Percentiles rank a stretch among this genome's conserved stretches.
Evolutionary conservation across 1,140 invertebrate genomes (phyloP).

Genomic region (Belonocnema kinseyi): DNA sequence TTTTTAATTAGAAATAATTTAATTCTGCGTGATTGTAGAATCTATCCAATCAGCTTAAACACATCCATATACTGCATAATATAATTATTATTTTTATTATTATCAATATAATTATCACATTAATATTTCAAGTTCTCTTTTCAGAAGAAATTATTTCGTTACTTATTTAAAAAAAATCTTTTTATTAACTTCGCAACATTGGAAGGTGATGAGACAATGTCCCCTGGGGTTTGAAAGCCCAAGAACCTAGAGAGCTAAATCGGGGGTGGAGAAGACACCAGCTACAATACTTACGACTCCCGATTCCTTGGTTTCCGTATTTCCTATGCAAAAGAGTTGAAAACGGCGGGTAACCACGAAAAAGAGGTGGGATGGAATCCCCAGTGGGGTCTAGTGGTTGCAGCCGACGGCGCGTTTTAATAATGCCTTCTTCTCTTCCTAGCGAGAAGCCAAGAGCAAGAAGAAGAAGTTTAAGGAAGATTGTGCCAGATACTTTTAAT

Average conservation of each 20-base stretch:
- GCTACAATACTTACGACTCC: conserved; percentile 54
- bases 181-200: too few relatives aligned
- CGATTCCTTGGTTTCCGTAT: conserved; percentile 59
- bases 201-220: too few relatives aligned
- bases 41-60: too few relatives aligned
- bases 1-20: too few relatives aligned
- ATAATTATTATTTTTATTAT: too few relatives aligned
- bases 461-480: conserved; percentile 74
- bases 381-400: conserved; percentile 50
- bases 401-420: conserved; percentile 72
- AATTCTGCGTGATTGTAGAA: too few relatives aligned
- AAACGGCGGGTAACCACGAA: conserved; percentile 59
- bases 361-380: conserved; percentile 44
- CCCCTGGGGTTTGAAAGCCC: too few relatives aligned
- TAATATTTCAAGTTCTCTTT: too few relatives aligned
- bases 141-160: too few relatives aligned
- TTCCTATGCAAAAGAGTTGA: conserved; percentile 73
- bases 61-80: too few relatives aligned
- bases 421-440: conserved; percentile 68
- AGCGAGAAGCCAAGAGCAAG: conserved; percentile 50
- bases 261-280: conserved; percentile 32
- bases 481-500: conserved; percentile 75
- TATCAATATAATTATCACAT: too few relatives aligned
- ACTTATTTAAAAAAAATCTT: too few relatives aligned
- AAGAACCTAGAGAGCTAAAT: conserved; percentile 43